Percentiles rank a stretch among this genome's conserved stretches.
Conservation (phyloP, 2,113 vertebrate species). For the Callaeas wilsoni region DNA sequence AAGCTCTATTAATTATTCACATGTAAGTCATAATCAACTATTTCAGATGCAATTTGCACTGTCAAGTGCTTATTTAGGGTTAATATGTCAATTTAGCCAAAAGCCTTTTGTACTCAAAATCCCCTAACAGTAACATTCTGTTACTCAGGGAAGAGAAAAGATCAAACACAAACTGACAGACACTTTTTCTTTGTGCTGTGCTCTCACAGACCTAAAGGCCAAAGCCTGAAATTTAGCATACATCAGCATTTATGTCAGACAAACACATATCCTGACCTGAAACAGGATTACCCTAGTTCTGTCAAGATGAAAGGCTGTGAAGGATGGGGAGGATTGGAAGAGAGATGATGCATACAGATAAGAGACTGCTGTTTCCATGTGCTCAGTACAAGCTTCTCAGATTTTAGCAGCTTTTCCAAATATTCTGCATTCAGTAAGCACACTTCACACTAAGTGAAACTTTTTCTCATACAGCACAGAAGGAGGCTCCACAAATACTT, state of each 20-base stretch:
- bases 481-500: neutral
- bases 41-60: neutral
- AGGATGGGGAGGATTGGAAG: neutral
- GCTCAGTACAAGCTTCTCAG: neutral
- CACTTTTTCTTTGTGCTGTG: neutral
- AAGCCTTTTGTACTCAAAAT: neutral
- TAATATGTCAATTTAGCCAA: neutral
- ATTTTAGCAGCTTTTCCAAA: neutral
- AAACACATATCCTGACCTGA: constrained; percentile 10
- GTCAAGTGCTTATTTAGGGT: neutral
- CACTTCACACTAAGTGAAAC: neutral
- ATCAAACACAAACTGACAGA: neutral
- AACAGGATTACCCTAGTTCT: constrained; percentile 51
- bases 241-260: constrained; percentile 25
- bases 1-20: neutral
- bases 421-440: neutral
- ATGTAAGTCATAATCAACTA: neutral
- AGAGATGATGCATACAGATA: neutral
- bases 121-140: neutral
- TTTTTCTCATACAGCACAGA: neutral
- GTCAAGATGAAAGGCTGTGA: constrained; percentile 49
- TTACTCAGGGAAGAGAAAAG: neutral
- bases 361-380: neutral
- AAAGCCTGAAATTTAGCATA: neutral
- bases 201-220: neutral